Conservation (phyloP, 2,888 invertebrate species). For the Volucella inanis region DNA sequence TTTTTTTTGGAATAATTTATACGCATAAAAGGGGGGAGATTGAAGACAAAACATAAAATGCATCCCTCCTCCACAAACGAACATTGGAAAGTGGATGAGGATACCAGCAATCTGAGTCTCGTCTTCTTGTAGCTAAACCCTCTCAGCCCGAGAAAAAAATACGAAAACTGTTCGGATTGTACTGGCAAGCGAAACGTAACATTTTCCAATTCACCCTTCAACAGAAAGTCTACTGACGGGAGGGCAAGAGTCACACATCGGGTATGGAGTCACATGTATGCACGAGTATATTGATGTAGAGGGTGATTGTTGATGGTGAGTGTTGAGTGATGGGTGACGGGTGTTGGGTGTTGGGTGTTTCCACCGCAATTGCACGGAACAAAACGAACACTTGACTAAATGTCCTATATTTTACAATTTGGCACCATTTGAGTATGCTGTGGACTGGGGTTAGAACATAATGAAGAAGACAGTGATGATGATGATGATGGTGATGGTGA, state of each 20-base stretch:
- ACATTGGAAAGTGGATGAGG: constrained; percentile 21
- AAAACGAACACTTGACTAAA: constrained; percentile 30
- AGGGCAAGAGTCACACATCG: constrained; percentile 8
- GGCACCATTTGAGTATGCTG: constrained; percentile 43
- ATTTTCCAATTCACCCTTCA: constrained; percentile 28
- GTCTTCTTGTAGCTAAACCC: constrained; percentile 9
- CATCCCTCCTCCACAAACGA: not conserved
- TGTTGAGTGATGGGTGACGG: no score
- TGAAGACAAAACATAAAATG: constrained; percentile 25
- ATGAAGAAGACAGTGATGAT: not conserved
- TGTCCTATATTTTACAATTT: constrained; percentile 60
- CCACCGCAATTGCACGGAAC: not conserved
- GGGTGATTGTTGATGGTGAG: no score
- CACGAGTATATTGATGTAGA: no score
- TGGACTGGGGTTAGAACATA: constrained; percentile 9
- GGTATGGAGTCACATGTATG: no score
- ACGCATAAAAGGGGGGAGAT: constrained; percentile 48
- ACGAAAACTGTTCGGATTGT: constrained; percentile 1
- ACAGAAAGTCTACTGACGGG: constrained; percentile 1
- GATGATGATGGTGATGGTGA: not conserved
- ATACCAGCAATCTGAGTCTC: constrained; percentile 36
- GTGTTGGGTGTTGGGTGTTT: no score
- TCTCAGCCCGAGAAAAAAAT: constrained; percentile 3
- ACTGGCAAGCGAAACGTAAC: constrained; percentile 11
- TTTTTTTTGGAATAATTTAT: constrained; percentile 37